Base-by-base conservation (phyloP, 2,797 vertebrate genomes). In the Pseudocheirus occidentalis region DNA sequence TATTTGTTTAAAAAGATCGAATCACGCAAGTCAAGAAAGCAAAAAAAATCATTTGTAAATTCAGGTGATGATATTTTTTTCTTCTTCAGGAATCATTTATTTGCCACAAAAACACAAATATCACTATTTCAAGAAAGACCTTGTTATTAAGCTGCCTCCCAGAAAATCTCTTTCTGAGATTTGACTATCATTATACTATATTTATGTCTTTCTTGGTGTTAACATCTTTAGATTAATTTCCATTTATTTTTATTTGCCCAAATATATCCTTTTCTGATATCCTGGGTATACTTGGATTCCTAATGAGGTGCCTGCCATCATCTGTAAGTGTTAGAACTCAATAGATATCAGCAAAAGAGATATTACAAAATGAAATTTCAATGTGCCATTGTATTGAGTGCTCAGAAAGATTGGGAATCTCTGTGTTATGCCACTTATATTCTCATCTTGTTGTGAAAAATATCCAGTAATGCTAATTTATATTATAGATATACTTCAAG, bases 361-460 rank as follows among this genome's bases (percentile, higher is more conserved):
- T 87, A 87, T 27, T 28, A 27, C 92, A 66, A 90, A 18, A 58
- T 57, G 7, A n/a, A 55, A 21, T 94, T 62, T 91, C 40, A 96
- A 31, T 96, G 10, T 90, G 92, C 3, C 13, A 91, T 91, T 40
- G 57, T 91, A 96, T 11, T 95, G 16, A 27, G 62, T 91, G 57
- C 7, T 90, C 29, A 54, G 81, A 55, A 1, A 87, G 7, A 59
- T 58, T 56, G 52, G 93, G 93, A 40, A 56, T 55, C 1, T 46
- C 3, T 93, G 52, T 1, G 12, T 66, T 93, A 94, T 94, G 53
- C 46, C 40, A 55, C 7, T 53, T 50, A 16, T 18, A 73, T 16
- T 93, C n/a, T 93, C 52, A 94, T 53, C 89, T 10, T 91, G 4
- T 89, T 90, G 3, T 40, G 91, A 93, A 93, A 13, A 55, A 66